A percentile compares a stretch with the other conserved stretches of the same genome.
phyloP scores from a whole-genome alignment of 2,797 vertebrate genomes.

The Arrhamphus sclerolepis region DNA sequence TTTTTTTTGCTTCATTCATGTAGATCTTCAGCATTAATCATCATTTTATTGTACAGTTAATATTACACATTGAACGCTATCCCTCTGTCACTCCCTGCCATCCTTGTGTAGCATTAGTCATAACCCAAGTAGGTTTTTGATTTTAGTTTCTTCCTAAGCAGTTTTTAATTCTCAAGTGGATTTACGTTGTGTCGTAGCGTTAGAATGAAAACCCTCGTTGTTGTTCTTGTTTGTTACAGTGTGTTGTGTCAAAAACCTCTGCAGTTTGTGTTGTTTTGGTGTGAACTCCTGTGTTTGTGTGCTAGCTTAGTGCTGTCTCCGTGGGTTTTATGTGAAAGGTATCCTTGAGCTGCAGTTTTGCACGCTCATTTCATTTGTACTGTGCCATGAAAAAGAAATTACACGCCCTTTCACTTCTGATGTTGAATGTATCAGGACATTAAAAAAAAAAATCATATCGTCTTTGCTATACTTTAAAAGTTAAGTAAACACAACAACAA shows the following conservation, averaged over 20 bases:
- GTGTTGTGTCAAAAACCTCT: slow-evolving; percentile 7
- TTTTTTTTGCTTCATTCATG: slow-evolving; percentile 25
- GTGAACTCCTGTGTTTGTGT: slow-evolving; percentile 35
- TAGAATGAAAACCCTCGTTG: slow-evolving; percentile 20
- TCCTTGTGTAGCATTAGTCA: neutral
- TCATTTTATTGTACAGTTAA: slow-evolving; percentile 26
- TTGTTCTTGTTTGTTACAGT: slow-evolving; percentile 14
- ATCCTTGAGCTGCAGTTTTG: neutral
- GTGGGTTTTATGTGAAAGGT: neutral
- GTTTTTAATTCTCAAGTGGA: slow-evolving; percentile 21
- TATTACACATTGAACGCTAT: slow-evolving; percentile 3
- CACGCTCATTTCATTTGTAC: neutral
- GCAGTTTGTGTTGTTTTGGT: slow-evolving; percentile 23
- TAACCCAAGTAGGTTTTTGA: neutral
- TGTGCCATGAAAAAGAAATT: no score
- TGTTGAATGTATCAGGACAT: no score
- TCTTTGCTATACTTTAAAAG: no score
- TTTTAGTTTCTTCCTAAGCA: neutral
- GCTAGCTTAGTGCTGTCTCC: slow-evolving; percentile 9
- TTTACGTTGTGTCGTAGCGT: slow-evolving; percentile 35
- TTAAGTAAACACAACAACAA: no score
- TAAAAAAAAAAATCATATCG: no score
- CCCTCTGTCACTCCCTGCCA: neutral
- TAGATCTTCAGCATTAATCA: slow-evolving; percentile 9
- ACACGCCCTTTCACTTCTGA: no score